Conservation (phyloP, 2,888 invertebrate genomes). For the Apomyelois bistriatella region DNA sequence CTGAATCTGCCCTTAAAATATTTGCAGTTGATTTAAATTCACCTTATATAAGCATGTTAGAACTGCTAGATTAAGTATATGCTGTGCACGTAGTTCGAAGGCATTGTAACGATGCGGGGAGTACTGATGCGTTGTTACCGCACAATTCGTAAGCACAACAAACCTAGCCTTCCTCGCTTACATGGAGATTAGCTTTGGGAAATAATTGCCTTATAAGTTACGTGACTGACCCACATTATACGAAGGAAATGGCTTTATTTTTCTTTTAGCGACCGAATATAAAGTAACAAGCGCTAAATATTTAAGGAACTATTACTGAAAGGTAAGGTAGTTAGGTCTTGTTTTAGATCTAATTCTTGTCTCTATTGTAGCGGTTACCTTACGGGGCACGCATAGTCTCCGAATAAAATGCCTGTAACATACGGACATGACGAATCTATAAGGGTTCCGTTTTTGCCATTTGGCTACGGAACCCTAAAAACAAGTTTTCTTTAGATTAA, state of each 20-base stretch:
- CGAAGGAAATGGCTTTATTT: slow-evolving; percentile 7
- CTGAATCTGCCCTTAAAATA: no score
- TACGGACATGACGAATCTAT: no score
- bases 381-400: no score
- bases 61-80: slow-evolving; percentile 5
- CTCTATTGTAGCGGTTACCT: no score
- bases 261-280: slow-evolving; percentile 1
- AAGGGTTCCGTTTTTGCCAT: no score
- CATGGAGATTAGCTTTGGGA: slow-evolving; percentile 33
- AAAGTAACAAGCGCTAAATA: not conserved
- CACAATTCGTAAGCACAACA: slow-evolving; percentile 28
- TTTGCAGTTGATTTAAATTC: no score
- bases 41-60: no score
- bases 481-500: no score
- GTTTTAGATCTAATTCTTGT: no score
- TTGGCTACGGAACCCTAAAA: no score
- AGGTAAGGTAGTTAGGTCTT: no score
- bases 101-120: slow-evolving; percentile 34
- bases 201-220: slow-evolving; percentile 38
- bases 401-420: no score
- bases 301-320: not conserved
- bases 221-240: slow-evolving; percentile 33
- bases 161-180: slow-evolving; percentile 18
- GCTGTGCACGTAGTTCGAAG: slow-evolving; percentile 15
- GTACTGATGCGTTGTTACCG: slow-evolving; percentile 33